These are phyloP conservation scores for Stenotaenia linearis DNA, from an alignment of 2,888 invertebrate genomes.

Conservation along the genomic window DNA sequence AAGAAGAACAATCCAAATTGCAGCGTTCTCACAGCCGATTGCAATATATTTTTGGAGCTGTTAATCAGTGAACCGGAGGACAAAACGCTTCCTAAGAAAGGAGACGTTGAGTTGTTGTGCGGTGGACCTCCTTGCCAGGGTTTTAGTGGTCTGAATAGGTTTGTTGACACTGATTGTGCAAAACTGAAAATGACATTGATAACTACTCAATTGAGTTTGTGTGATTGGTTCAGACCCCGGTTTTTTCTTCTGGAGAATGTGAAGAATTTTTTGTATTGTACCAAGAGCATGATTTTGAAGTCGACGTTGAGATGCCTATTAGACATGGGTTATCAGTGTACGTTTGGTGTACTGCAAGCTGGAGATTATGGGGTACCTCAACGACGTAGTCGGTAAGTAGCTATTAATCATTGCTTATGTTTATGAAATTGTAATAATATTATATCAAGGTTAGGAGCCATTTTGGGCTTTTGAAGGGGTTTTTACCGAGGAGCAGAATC, in stretches of 20 bases:
- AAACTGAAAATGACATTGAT: conserved; percentile 79
- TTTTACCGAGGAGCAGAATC: no score
- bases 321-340: conserved; percentile 80
- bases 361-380: conserved; percentile 81
- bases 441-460: no score
- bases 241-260: conserved; percentile 81
- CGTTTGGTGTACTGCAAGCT: conserved; percentile 80
- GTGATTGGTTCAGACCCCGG: conserved; percentile 76
- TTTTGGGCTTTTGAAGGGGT: no score
- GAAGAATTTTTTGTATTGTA: conserved; percentile 76
- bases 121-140: conserved; percentile 87
- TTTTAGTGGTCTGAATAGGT: conserved; percentile 82
- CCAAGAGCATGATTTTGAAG: conserved; percentile 72
- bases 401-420: no score
- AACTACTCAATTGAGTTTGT: conserved; percentile 73
- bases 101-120: conserved; percentile 74
- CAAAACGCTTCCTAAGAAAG: conserved; percentile 62
- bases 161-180: conserved; percentile 75
- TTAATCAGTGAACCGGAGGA: conserved; percentile 54
- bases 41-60: conserved; percentile 63
- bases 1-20: conserved; percentile 66
- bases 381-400: conserved; percentile 65
- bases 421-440: no score
- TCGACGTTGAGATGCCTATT: conserved; percentile 67
- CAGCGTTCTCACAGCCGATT: conserved; percentile 72